Evolutionary conservation across 2,113 vertebrate genomes (phyloP).

Genomic region (Laticauda laticaudata): DNA sequence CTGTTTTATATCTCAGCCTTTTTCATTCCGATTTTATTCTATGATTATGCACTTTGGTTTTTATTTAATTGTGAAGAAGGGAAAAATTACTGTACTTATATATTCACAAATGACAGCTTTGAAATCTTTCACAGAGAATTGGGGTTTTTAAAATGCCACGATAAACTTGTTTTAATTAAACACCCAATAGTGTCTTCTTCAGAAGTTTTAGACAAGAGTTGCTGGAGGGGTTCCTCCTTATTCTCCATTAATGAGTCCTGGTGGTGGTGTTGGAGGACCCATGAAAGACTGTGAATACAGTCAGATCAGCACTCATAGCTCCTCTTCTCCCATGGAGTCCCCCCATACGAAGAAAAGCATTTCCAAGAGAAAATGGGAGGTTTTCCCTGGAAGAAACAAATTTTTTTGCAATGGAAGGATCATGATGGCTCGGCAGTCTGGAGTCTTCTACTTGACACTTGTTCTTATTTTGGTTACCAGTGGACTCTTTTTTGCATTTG

Average conservation of each 20-base stretch:
- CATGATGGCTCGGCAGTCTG: conserved; percentile 98
- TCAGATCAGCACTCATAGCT: conserved; percentile 94
- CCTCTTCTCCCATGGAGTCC: conserved; percentile 93
- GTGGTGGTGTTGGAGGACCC: conserved; percentile 83
- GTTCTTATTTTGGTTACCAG: conserved; percentile 94
- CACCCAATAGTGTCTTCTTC: conserved; percentile 40
- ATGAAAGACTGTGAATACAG: conserved; percentile 98
- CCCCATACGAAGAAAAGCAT: conserved; percentile 83
- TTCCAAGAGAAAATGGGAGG: conserved; percentile 92
- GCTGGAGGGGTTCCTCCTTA: conserved; percentile 65
- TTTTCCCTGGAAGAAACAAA: conserved; percentile 95
- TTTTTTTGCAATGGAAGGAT: conserved; percentile 97
- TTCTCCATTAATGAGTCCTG: conserved; percentile 86
- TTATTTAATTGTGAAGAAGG: conserved; percentile 44
- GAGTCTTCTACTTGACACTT: conserved; percentile 97
- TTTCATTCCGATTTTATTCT: conserved; percentile 28
- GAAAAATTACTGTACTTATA: conserved; percentile 12
- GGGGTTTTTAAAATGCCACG: conserved; percentile 24
- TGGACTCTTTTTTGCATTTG: conserved; percentile 98
- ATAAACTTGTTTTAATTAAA: conserved; percentile 1
- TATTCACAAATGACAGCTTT: conserved; percentile 57
- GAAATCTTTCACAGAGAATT: conserved; percentile 54
- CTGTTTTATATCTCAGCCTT: conserved; percentile 23
- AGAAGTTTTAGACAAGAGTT: conserved; percentile 49
- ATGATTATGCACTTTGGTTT: conserved; percentile 44